Percentiles rank a stretch among this genome's conserved stretches.
Conservation (phyloP, 2,888 invertebrate species). For the Diarsia rubi region DNA sequence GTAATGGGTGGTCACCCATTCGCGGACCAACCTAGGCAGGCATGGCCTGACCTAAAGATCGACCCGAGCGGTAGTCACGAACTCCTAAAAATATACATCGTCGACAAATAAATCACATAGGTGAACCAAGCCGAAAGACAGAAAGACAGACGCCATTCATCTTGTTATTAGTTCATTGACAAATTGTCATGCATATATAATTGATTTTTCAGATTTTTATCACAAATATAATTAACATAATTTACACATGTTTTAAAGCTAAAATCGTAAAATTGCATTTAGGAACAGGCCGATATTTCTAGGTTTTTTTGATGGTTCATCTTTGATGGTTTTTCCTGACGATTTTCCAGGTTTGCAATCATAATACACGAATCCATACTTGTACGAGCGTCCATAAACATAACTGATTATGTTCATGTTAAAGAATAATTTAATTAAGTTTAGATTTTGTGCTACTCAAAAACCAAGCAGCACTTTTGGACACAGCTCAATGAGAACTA, state of each 20-base stretch:
- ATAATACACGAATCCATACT: too few species aligned
- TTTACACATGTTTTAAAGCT: slow-evolving; percentile 11
- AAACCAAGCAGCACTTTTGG: neutral
- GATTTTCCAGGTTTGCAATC: slow-evolving; percentile 1
- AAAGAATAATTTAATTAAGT: neutral
- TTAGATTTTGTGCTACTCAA: neutral
- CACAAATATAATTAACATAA: slow-evolving; percentile 12
- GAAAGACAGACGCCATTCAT: neutral
- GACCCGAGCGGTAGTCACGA: too few species aligned
- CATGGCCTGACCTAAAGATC: too few species aligned
- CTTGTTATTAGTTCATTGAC: neutral
- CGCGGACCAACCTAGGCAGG: too few species aligned
- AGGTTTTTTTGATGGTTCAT: neutral
- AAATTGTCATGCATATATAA: neutral
- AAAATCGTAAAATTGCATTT: neutral
- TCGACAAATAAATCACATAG: neutral
- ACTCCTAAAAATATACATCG: too few species aligned
- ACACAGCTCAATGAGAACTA: neutral
- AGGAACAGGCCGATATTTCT: neutral
- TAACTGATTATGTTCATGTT: neutral
- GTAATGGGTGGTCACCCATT: too few species aligned
- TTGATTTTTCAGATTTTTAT: too few species aligned
- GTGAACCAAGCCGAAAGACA: neutral
- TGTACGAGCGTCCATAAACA: too few species aligned
- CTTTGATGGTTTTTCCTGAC: neutral